Evolutionary conservation across 2,113 vertebrate species (phyloP).

Genomic region (Mormyrus lacerda): DNA sequence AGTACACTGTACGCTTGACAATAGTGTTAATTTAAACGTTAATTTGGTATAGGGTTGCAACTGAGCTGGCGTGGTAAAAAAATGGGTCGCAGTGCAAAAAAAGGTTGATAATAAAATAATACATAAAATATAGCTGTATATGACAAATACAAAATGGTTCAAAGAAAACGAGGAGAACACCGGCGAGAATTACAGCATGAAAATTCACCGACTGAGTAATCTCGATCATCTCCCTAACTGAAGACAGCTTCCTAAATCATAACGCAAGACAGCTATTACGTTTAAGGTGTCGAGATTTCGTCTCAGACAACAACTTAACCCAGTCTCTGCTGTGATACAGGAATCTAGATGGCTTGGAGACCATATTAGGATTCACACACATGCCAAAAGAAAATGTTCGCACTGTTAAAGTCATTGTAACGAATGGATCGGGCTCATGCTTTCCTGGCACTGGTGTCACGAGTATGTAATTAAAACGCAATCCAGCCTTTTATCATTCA

Average conservation of each 20-base stretch:
- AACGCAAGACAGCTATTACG: neutral
- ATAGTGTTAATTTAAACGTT: too few relatives aligned
- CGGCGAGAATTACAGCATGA: neutral
- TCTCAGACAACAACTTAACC: neutral
- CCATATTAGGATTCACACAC: neutral
- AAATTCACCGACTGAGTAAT: neutral
- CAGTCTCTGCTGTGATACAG: neutral
- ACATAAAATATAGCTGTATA: neutral
- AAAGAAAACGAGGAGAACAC: neutral
- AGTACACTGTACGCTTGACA: too few relatives aligned
- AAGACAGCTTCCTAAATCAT: neutral
- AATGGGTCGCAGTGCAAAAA: too few relatives aligned
- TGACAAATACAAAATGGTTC: neutral
- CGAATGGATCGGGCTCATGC: neutral
- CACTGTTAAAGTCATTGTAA: neutral
- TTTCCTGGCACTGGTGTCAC: neutral
- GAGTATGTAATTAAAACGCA: neutral
- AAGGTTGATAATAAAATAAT: too few relatives aligned
- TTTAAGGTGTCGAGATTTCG: neutral
- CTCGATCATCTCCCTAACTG: neutral
- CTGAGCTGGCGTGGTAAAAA: too few relatives aligned
- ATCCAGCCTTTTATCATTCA: neutral
- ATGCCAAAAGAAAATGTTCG: neutral
- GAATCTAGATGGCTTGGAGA: neutral
- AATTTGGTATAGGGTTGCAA: too few relatives aligned